A percentile compares a stretch with the other conserved stretches of the same genome.
These are phyloP conservation scores for Drosophila anceps DNA, from an alignment of 2,888 invertebrate genomes.

Conservation along the genomic window DNA sequence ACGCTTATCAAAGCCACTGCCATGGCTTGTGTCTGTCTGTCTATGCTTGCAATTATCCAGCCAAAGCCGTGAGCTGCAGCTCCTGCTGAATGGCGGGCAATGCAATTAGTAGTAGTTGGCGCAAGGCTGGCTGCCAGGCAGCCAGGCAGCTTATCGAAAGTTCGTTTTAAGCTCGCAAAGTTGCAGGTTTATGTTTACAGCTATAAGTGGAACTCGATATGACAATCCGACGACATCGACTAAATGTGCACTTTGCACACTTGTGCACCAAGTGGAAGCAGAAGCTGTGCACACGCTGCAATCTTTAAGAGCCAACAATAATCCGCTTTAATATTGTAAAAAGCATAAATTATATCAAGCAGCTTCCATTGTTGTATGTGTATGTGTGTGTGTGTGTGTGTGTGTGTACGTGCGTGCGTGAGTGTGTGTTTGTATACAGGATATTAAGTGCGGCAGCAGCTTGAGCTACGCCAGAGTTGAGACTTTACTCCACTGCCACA, in stretches of 20 bases:
- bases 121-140: background rate
- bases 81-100: conserved; percentile 26
- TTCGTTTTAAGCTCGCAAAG: conserved; percentile 17
- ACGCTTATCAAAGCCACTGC: conserved; percentile 56
- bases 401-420: too few relatives aligned
- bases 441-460: conserved; percentile 58
- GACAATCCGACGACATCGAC: background rate
- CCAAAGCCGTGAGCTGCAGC: conserved; percentile 19
- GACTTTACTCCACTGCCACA: conserved; percentile 24
- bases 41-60: conserved; percentile 25
- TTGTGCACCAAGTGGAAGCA: background rate
- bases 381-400: conserved; percentile 9
- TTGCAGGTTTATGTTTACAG: conserved; percentile 33
- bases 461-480: conserved; percentile 22
- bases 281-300: conserved; percentile 13
- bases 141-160: conserved; percentile 29
- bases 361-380: conserved; percentile 3
- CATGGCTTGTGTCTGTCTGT: conserved; percentile 18
- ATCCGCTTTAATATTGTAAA: conserved; percentile 51
- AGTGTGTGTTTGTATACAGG: conserved; percentile 31
- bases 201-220: conserved; percentile 5
- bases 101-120: conserved; percentile 51
- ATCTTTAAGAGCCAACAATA: conserved; percentile 32
- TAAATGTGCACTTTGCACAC: conserved; percentile 2
- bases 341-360: conserved; percentile 62